Base-by-base conservation (phyloP, 2,888 invertebrate genomes). In the Eueremaeus valkanovi region DNA sequence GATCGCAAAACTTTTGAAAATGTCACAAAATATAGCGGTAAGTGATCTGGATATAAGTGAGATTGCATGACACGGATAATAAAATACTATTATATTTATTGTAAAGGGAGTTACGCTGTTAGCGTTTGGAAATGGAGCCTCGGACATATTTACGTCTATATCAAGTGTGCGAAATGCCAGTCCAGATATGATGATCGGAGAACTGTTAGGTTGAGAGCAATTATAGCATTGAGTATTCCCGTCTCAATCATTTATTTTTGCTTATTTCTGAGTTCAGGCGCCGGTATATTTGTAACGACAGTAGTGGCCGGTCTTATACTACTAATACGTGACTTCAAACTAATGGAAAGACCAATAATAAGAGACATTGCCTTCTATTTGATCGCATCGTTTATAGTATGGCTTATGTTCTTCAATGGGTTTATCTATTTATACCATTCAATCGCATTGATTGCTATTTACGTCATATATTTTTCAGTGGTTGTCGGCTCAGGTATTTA, bases 81-180 rank as follows among this genome's bases (percentile, higher is more conserved):
- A n/a, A n/a, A n/a, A n/a, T n/a, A n/a, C n/a, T n/a, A n/a, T n/a
- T n/a, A n/a, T n/a, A n/a, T n/a, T n/a, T n/a, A n/a, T n/a, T n/a
- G n/a, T n/a, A n/a, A n/a, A 75, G 51, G 90, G 90, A 3, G 88
- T 89, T 11, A 89, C 89, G n/a, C 85, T 90, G 79, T 81, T 90
- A 79, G 89, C 89, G 0, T 88, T 90, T 81, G 90, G 89, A 27
- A 90, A 90, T 81, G 89, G 89, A 58, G 87, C 89, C 0, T 88
- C 90, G 5, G 90, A 90, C 82, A 85, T 90, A 73, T 89, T 90
- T 80, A 87, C 88, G 16, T 86, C 88, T 18, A 82, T 89, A 27
- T 87, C 87, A 61, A 85, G 85, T 9, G 84, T 86, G 33, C 83
- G 83, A 16, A 79, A 80, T 74, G 77, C 77, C 1, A 78, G 81